Evolutionary conservation across 2,797 vertebrate species (phyloP), one percentile per base, ranked within the genome.

Genomic region (Syngnathus rostellatus): DNA sequence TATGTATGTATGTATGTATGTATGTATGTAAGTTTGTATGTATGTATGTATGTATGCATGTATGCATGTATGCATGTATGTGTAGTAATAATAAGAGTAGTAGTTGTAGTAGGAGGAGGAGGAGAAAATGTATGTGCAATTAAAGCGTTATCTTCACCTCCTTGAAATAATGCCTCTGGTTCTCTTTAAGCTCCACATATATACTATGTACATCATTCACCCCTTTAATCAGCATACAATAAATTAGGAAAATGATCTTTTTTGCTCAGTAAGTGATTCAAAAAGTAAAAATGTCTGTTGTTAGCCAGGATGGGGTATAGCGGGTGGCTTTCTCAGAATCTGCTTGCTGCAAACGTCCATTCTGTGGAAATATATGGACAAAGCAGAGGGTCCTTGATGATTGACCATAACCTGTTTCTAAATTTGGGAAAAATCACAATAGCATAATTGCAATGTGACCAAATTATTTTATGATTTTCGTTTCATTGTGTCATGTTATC

Each of bases 261-360:
- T 84, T 78, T 77, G 83, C 83, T 78, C 69, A 59, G 57, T 86
- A 79, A 86, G 83, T 76, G 5, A 21, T 63, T 43, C 21, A 55
- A 70, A 64, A 60, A 62, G 69, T 74, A 68, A 53, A 67, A 68
- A 50, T 38, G 62, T 54, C 79, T 80, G 85, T 88, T 86, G 81
- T 87, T 85, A 75, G 78, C 66, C 11, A 65, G 40, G 43, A 43
- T 78, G 81, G 86, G 86, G 86, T 86, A 72, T 67, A n/a, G 77
- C 74, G 80, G 80, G 80, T n/a, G 68, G 79, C 8, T 73, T 68
- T 63, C 69, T 71, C 72, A 70, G 68, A 70, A 64, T 75, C 73
- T 55, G 45, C 68, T 50, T 41, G 55, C 25, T 9, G 60, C 64
- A 45, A 51, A 69, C 72, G 82, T 79, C 80, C 77, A 76, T 40